Evolutionary conservation across 2,113 vertebrate species (phyloP).

Genomic region (Scolopax mira): DNA sequence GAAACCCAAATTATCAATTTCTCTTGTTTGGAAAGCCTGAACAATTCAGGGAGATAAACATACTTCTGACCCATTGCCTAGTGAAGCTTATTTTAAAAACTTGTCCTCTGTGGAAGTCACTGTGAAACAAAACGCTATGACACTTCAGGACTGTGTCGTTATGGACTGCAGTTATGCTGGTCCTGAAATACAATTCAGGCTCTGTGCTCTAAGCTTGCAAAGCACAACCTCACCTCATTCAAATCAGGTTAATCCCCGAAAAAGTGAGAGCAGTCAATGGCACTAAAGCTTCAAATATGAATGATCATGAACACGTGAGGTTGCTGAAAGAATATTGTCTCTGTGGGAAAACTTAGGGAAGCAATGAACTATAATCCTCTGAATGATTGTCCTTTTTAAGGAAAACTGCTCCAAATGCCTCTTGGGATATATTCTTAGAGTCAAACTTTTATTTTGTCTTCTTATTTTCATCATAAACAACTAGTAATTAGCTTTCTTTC

Average conservation of each 20-base stretch:
- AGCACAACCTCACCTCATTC: constrained; percentile 1
- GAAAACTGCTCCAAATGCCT: background rate
- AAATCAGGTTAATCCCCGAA: constrained; percentile 2
- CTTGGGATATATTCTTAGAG: background rate
- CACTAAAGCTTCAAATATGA: constrained; percentile 40
- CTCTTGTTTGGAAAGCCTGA: constrained; percentile 19
- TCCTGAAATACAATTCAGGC: constrained; percentile 9
- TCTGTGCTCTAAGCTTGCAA: constrained; percentile 6
- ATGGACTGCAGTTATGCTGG: background rate
- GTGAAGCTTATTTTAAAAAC: constrained; percentile 1
- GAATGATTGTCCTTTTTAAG: constrained; percentile 23
- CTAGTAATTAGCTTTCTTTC: background rate
- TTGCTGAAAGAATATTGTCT: background rate
- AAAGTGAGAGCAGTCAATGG: constrained; percentile 31
- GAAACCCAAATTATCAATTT: constrained; percentile 34
- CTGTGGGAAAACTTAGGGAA: background rate
- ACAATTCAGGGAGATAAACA: constrained; percentile 32
- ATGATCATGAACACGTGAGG: background rate
- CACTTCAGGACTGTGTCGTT: background rate
- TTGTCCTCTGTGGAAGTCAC: background rate
- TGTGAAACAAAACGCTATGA: background rate
- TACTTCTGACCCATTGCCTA: constrained; percentile 33
- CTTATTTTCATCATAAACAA: constrained; percentile 22
- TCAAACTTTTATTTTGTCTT: background rate
- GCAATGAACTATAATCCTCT: background rate